Evolutionary conservation across 2,797 vertebrate genomes (phyloP).

Genomic region (Pachyuromys duprasi): DNA sequence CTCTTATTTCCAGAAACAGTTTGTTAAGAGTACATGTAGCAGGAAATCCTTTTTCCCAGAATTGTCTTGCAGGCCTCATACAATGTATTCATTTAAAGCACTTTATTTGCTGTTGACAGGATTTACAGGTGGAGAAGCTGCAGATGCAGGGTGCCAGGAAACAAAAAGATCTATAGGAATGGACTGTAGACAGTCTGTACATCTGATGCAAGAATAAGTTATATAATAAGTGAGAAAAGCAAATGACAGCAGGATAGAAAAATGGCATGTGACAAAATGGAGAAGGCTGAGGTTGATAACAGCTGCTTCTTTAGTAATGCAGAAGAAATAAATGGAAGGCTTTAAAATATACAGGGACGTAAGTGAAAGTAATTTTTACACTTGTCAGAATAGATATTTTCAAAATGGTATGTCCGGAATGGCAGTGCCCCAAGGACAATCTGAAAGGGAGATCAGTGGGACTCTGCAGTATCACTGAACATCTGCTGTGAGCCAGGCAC

Average conservation of each 20-base stretch:
- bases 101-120: neutral
- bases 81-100: neutral
- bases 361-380: neutral
- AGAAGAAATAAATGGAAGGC: neutral
- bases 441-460: neutral
- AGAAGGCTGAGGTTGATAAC: neutral
- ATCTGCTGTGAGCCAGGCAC: neutral
- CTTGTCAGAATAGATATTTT: neutral
- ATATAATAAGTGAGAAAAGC: neutral
- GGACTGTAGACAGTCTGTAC: no score
- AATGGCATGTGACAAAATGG: neutral
- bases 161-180: neutral
- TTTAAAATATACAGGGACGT: neutral
- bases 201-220: neutral
- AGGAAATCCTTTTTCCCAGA: neutral
- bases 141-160: rapidly evolving
- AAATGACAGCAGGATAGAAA: neutral
- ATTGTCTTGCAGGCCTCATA: neutral
- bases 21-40: neutral
- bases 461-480: neutral
- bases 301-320: neutral
- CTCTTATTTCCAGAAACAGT: neutral
- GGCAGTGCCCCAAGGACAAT: no score
- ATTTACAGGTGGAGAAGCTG: neutral
- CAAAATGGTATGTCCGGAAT: neutral